These are phyloP conservation scores for Collichthys lucidus DNA, from an alignment of 2,113 vertebrate species.

Conservation along the genomic window DNA sequence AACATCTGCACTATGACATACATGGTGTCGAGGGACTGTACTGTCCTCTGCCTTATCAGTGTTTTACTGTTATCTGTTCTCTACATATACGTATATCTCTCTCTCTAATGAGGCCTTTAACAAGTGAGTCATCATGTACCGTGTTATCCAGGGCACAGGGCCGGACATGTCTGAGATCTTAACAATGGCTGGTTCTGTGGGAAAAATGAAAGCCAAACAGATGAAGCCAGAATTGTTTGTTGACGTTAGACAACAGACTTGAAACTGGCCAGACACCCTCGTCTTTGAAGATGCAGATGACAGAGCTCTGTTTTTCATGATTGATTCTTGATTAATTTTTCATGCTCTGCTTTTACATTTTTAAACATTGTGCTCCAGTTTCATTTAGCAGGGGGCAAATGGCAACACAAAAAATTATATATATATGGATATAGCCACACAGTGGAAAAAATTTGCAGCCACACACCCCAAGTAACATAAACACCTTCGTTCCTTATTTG, in stretches of 20 bases:
- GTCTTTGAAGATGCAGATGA: slow-evolving; percentile 7
- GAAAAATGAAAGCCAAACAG: slow-evolving; percentile 29
- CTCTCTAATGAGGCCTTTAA: slow-evolving; percentile 58
- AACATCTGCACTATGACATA: slow-evolving; percentile 16
- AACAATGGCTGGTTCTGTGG: slow-evolving; percentile 34
- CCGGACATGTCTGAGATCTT: slow-evolving; percentile 33
- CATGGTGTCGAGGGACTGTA: not conserved
- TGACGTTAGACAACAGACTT: slow-evolving; percentile 7
- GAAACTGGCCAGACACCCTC: not conserved
- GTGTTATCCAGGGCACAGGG: slow-evolving; percentile 17
- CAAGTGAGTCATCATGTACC: slow-evolving; percentile 34
- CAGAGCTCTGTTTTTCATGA: not conserved
- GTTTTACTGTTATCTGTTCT: slow-evolving; percentile 22
- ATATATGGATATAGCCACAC: not conserved
- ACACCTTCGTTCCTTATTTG: not conserved
- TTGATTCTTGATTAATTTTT: slow-evolving; percentile 3
- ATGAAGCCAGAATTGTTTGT: slow-evolving; percentile 6
- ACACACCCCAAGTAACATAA: not conserved
- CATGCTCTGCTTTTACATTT: not conserved
- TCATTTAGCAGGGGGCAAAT: not conserved
- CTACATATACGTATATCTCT: not conserved
- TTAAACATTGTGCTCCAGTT: not conserved
- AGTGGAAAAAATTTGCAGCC: not conserved
- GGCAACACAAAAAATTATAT: not conserved
- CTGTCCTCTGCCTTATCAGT: slow-evolving; percentile 30